Evolutionary conservation across 2,888 invertebrate species (phyloP), one percentile per base, ranked within the genome.

Genomic region (Hemaris fuciformis): DNA sequence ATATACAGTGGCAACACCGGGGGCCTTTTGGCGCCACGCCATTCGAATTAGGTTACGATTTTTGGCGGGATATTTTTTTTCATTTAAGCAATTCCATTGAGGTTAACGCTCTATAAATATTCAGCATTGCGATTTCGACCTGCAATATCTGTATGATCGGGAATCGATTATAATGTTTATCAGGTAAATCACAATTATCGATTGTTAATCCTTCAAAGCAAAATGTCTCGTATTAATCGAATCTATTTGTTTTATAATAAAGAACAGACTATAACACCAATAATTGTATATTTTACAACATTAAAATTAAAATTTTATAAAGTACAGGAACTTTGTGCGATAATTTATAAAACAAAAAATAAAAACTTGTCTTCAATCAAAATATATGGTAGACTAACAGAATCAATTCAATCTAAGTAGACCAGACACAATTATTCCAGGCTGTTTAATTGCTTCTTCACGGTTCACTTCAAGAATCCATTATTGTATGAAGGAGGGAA

Each of bases 21-120:
- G 20, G 42, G 41, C 23, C 25, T 42, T 58, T 42, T 42, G 42
- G 42, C 42, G 1, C 25, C 38, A 48, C 45, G 25, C 58, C 58
- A 41, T 42, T 42, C 20, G 61, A 34, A 57, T 57, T 46, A 15
- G 22, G 61, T 53, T 53, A 53, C 10, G 15, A 48, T 25, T 38
- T 38, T 38, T 38, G 13, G 38, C 38, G 38, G n/a, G n/a, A n/a
- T n/a, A n/a, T n/a, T 38, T n/a, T 38, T 38, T 38, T 38, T n/a
- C 38, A 38, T 38, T 38, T 38, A 34, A n/a, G n/a, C n/a, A n/a
- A 34, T 10, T 34, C 31, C 38, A 8, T 38, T 38, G 13, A n/a
- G 38, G n/a, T 38, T n/a, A 38, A 34, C 10, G n/a, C 13, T n/a
- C 38, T 10, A 38, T 38, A 13, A 38, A 38, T n/a, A 38, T 38